Evolutionary conservation across 2,888 invertebrate genomes (phyloP), one percentile per base, ranked within the genome.

Genomic region (Uropetala carovei): DNA sequence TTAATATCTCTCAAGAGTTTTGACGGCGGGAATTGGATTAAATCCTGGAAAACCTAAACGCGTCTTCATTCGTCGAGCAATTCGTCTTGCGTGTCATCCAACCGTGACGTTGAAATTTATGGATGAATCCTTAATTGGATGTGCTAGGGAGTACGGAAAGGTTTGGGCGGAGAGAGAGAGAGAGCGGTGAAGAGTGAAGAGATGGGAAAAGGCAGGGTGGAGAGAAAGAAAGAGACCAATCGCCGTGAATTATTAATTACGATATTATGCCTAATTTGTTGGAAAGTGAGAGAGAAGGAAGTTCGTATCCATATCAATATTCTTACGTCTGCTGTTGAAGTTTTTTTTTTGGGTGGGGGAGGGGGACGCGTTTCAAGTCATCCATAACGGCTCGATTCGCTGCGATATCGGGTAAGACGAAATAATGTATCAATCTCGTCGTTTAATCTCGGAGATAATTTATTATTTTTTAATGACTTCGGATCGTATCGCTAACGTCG

Each of bases 21-120:
- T 75, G 75, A 75, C 75, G 75, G 75, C 22, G 22, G 75, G 14
- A 75, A 75, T 75, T 75, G 27, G 75, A 75, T 75, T 27, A 75
- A 75, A 75, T 27, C 75, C 27, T 75, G 22, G 43, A 43, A 43
- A 43, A 43, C 43, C 43, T 43, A 43, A 43, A 43, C 75, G 75
- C 9, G 27, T 14, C 75, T 22, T 14, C 8, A 75, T 75, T 27
- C 27, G 13, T 4, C 10, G 75, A 13, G 27, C 75, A 68, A 68
- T 68, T n/a, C n/a, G 68, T n/a, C 68, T 68, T n/a, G 1, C n/a
- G 18, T 22, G 68, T n/a, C 68, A 68, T 68, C 68, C 68, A 3
- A 10, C 68, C 68, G n/a, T 43, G 43, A 43, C 43, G 43, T 22
- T 68, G 8, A 22, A n/a, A 68, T 68, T n/a, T 68, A 68, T 68